Conservation (phyloP, 2,888 invertebrate species). For the Microchrysa polita region DNA sequence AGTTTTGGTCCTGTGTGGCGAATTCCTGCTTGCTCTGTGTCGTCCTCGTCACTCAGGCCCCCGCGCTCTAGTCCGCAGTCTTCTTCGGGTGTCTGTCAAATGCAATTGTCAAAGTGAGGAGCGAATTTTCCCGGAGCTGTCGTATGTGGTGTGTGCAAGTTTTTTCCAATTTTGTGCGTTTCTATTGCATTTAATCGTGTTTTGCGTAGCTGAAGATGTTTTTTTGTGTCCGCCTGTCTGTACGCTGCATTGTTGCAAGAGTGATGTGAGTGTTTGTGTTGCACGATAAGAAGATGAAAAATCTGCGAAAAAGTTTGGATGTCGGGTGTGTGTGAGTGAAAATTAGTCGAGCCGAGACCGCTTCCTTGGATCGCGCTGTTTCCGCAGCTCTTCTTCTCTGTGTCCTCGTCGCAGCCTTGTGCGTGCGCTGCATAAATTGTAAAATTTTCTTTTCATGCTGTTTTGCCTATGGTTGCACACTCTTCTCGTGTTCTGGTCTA, state of each 20-base stretch:
- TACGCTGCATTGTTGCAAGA: background rate
- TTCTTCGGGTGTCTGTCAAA: background rate
- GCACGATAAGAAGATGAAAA: too few species aligned
- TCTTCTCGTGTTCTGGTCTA: too few species aligned
- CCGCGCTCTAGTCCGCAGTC: too few species aligned
- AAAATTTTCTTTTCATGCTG: background rate
- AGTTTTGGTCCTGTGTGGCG: too few species aligned
- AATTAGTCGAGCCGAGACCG: background rate
- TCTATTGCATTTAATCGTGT: slow-evolving; percentile 9
- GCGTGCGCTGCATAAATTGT: slow-evolving; percentile 25
- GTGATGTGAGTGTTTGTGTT: background rate
- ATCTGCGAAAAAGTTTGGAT: background rate
- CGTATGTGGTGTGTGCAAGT: background rate
- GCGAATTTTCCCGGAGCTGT: too few species aligned
- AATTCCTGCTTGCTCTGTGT: too few species aligned
- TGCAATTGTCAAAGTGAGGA: slow-evolving; percentile 30
- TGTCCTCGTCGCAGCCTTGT: background rate
- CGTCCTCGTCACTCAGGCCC: too few species aligned
- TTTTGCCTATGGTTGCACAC: slow-evolving; percentile 17
- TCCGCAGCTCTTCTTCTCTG: background rate
- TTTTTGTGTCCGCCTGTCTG: slow-evolving; percentile 1
- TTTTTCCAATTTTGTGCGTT: slow-evolving; percentile 2
- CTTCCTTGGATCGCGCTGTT: background rate
- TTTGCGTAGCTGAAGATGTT: background rate
- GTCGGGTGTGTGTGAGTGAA: background rate